These are phyloP conservation scores for Subacronicta megacephala DNA, from an alignment of 2,888 invertebrate species.

Conservation along the genomic window DNA sequence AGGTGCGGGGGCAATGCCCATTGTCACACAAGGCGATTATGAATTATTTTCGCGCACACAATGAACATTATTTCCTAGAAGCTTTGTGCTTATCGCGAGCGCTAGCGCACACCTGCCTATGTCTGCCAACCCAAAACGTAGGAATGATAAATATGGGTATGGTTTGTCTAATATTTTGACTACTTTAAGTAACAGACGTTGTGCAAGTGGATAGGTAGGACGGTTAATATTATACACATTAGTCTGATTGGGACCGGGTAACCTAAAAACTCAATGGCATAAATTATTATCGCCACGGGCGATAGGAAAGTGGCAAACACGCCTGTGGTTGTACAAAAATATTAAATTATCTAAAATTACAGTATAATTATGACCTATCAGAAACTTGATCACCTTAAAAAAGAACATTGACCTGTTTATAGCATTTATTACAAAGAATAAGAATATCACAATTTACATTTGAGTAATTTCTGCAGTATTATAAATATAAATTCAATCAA, in stretches of 20 bases:
- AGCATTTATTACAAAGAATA: constrained; percentile 21
- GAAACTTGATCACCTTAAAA: constrained; percentile 37
- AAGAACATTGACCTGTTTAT: constrained; percentile 21
- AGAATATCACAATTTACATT: constrained; percentile 19
- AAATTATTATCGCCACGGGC: background rate
- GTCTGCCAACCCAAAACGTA: constrained; percentile 54
- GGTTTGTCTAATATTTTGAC: too few species aligned
- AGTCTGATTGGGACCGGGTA: too few species aligned
- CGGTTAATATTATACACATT: too few species aligned
- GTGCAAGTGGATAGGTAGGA: too few species aligned
- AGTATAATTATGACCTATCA: background rate
- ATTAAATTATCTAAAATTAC: constrained; percentile 13
- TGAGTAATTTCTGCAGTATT: constrained; percentile 7
- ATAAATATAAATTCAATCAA: constrained; percentile 10
- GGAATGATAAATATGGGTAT: too few species aligned
- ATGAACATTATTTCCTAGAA: constrained; percentile 75
- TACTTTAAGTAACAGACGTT: too few species aligned
- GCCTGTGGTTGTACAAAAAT: constrained; percentile 22
- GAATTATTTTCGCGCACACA: constrained; percentile 78
- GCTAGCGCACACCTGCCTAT: constrained; percentile 90
- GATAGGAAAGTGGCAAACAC: constrained; percentile 23
- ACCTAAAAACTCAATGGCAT: too few species aligned
- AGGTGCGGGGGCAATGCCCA: constrained; percentile 55
- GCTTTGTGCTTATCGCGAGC: constrained; percentile 73
- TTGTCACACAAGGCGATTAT: constrained; percentile 64